These are phyloP conservation scores for Camponotus floridanus DNA, from an alignment of 1,140 invertebrate genomes.

Conservation along the genomic window DNA sequence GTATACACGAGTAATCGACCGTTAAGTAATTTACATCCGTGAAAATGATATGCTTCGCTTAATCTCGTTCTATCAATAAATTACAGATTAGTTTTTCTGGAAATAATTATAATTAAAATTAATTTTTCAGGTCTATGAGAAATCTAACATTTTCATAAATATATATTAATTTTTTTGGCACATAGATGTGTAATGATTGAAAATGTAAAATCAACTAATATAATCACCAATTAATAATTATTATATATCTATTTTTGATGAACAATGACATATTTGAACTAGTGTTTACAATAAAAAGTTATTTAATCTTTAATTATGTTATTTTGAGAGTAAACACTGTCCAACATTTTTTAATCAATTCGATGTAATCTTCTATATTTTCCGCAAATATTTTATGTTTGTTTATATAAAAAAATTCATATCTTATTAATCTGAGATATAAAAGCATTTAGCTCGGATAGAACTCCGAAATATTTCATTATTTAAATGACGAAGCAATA, in stretches of 20 bases:
- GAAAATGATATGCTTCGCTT: slow-evolving; percentile 50
- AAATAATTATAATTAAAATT: background rate
- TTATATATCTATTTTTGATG: background rate
- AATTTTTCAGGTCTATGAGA: background rate
- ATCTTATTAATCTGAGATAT: slow-evolving; percentile 16
- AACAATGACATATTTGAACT: background rate
- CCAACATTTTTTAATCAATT: background rate
- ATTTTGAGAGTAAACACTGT: background rate
- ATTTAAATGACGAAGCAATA: background rate
- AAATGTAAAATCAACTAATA: background rate
- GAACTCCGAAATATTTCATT: background rate
- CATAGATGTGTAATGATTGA: background rate
- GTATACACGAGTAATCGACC: slow-evolving; percentile 69
- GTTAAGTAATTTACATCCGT: slow-evolving; percentile 69
- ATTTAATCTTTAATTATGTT: background rate
- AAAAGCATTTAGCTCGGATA: background rate
- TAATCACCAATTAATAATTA: background rate
- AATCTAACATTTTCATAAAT: background rate
- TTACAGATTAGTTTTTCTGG: background rate
- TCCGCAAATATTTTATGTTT: background rate
- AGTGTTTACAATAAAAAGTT: background rate
- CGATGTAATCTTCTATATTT: background rate
- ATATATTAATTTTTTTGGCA: background rate
- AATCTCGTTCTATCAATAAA: background rate
- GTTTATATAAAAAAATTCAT: slow-evolving; percentile 17